A percentile compares a stretch with the other conserved stretches of the same genome.
Evolutionary conservation across 2,113 vertebrate genomes (phyloP).

Genomic region (Hemiscyllium ocellatum): DNA sequence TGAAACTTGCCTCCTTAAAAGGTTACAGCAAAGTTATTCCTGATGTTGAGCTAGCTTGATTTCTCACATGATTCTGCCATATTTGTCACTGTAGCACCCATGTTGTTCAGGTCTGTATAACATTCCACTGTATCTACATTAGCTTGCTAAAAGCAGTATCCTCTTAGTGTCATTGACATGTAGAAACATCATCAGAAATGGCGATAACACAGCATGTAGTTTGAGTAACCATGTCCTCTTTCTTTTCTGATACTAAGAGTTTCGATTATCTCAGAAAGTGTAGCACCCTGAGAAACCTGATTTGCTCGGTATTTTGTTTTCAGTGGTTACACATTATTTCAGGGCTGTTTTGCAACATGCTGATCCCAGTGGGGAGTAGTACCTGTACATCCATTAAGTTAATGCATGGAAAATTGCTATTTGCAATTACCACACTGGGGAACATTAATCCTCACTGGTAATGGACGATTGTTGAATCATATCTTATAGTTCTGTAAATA

Average conservation of each 20-base stretch:
- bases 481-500: not conserved
- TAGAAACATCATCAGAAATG: not conserved
- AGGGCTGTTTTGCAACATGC: not conserved
- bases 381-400: not conserved
- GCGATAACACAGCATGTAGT: not conserved
- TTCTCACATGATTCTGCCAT: no score
- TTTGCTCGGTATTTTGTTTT: not conserved
- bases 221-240: not conserved
- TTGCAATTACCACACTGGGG: not conserved
- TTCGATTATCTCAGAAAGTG: not conserved
- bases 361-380: not conserved
- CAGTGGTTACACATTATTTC: not conserved
- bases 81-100: no score
- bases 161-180: not conserved
- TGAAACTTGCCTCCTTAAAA: no score
- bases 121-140: not conserved
- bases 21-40: no score
- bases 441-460: not conserved
- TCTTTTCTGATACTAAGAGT: not conserved
- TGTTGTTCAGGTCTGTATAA: no score
- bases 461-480: not conserved
- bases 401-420: not conserved
- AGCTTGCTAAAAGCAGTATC: not conserved
- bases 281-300: not conserved
- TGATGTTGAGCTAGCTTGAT: no score